Conservation (phyloP, 1,140 invertebrate species). For the Kradibia gibbosae region DNA sequence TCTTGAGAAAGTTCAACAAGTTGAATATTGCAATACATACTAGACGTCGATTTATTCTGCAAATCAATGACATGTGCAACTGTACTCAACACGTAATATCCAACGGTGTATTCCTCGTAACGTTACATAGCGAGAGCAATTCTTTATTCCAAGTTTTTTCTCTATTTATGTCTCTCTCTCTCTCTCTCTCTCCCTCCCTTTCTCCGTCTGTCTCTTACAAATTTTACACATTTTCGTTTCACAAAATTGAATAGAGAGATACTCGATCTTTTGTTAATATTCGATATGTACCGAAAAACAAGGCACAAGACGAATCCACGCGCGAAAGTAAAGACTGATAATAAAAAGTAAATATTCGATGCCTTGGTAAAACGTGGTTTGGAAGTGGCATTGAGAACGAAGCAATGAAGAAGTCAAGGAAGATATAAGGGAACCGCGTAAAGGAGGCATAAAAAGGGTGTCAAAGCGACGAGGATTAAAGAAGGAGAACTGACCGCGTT, state of each 20-base stretch:
- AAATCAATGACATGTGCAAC: background rate
- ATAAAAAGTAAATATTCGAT: constrained; percentile 6
- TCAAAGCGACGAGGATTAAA: constrained; percentile 2
- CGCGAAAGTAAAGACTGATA: background rate
- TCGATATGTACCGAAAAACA: background rate
- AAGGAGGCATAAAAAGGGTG: constrained; percentile 2
- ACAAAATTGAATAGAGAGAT: no score
- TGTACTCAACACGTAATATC: background rate
- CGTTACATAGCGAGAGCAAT: background rate
- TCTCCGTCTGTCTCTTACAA: no score
- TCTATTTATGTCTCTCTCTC: background rate
- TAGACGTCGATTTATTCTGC: background rate
- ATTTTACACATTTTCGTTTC: no score
- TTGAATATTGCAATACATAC: no score
- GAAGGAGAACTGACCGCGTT: constrained; percentile 4
- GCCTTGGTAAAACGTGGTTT: background rate
- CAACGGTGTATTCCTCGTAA: background rate
- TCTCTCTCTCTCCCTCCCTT: background rate
- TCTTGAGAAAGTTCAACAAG: no score
- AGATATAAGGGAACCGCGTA: background rate
- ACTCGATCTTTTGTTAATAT: background rate
- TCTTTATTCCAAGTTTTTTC: no score
- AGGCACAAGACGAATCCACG: background rate
- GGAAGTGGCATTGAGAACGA: background rate
- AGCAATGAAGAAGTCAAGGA: constrained; percentile 16